Evolutionary conservation across 2,888 invertebrate species (phyloP).

Genomic region (Uloborus plumipes): DNA sequence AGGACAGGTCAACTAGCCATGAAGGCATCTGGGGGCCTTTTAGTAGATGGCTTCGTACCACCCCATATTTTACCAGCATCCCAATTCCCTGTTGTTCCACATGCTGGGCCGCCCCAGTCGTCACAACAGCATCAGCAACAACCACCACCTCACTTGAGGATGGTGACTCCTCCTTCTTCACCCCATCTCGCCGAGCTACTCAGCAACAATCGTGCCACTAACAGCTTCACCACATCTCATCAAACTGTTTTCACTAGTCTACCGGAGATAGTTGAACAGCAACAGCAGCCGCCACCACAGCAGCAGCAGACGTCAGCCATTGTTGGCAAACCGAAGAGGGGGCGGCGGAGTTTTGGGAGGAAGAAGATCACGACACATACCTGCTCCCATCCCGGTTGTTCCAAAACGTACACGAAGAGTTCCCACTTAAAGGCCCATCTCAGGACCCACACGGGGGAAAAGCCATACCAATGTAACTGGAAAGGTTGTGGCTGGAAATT

Average conservation of each 20-base stretch:
- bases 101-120: constrained; percentile 5
- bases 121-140: constrained; percentile 68
- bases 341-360: constrained; percentile 70
- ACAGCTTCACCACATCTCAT: constrained; percentile 24
- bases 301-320: background rate
- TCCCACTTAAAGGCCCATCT: constrained; percentile 78
- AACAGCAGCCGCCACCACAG: constrained; percentile 16
- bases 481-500: constrained; percentile 77
- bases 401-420: constrained; percentile 77
- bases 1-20: constrained; percentile 55
- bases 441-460: constrained; percentile 78
- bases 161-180: constrained; percentile 75
- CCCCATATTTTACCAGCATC: constrained; percentile 38
- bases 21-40: constrained; percentile 29
- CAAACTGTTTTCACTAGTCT: constrained; percentile 58
- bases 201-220: constrained; percentile 58
- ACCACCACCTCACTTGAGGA: constrained; percentile 68
- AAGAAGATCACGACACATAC: constrained; percentile 75
- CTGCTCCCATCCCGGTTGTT: constrained; percentile 76
- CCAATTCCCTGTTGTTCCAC: constrained; percentile 31
- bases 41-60: constrained; percentile 39
- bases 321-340: constrained; percentile 59
- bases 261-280: constrained; percentile 3
- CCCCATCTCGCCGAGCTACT: constrained; percentile 73
- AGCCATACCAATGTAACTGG: constrained; percentile 78